A percentile compares a stretch with the other conserved stretches of the same genome.
phyloP scores from a whole-genome alignment of 2,797 vertebrate species.

The Platalea minor region DNA sequence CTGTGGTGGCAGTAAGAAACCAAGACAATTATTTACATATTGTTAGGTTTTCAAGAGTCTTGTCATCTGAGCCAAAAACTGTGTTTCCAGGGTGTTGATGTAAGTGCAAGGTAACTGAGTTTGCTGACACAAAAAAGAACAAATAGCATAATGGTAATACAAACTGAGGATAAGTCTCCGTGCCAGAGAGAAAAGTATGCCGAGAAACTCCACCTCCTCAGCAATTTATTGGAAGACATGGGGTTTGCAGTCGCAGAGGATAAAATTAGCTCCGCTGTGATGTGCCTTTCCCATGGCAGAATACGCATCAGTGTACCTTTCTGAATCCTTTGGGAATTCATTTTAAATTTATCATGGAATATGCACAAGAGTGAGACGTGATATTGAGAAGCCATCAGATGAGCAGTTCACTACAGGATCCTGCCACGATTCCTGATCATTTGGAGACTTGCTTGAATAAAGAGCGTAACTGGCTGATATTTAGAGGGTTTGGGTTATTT shows the following conservation, averaged over 20 bases:
- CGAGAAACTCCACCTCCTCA: slow-evolving; percentile 37
- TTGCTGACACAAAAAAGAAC: slow-evolving; percentile 17
- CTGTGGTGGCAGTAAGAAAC: neutral
- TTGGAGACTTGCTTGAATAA: neutral
- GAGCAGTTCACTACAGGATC: neutral
- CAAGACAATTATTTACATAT: neutral
- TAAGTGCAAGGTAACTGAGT: neutral
- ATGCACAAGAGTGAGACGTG: neutral
- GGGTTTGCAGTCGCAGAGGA: slow-evolving; percentile 1
- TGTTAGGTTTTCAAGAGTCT: neutral
- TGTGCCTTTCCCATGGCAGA: slow-evolving; percentile 47
- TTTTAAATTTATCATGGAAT: neutral
- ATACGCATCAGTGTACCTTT: neutral
- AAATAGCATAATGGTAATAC: neutral
- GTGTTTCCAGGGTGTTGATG: neutral
- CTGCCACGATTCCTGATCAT: neutral
- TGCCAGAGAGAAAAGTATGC: slow-evolving; percentile 20
- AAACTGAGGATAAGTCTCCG: neutral
- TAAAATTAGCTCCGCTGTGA: slow-evolving; percentile 42
- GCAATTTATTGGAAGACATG: slow-evolving; percentile 35
- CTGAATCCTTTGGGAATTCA: neutral
- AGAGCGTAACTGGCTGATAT: neutral
- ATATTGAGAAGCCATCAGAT: neutral
- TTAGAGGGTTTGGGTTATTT: slow-evolving; percentile 28
- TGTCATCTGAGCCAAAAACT: neutral